Percentiles rank a stretch among this genome's conserved stretches.
phyloP scores from a whole-genome alignment of 1,140 invertebrate species.

The Macrotrachela quadricornifera region DNA sequence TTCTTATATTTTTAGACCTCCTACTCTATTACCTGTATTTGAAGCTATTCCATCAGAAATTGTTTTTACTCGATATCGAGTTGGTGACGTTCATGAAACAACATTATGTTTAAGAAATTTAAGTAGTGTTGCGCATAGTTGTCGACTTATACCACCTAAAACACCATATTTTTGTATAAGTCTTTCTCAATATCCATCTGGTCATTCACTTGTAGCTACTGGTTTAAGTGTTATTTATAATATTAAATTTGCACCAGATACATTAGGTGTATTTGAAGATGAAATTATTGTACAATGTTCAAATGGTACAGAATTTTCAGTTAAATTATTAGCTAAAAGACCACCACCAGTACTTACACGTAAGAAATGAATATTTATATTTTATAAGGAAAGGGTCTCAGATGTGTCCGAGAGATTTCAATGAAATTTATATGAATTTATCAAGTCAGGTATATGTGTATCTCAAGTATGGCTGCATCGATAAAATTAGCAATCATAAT shows the following conservation, averaged over 20 bases:
- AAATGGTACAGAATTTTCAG: not conserved
- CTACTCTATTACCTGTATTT: slow-evolving; percentile 13
- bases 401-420: too few relatives aligned
- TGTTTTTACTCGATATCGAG: slow-evolving; percentile 21
- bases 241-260: slow-evolving; percentile 26
- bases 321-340: slow-evolving; percentile 3
- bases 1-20: too few relatives aligned
- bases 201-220: slow-evolving; percentile 26
- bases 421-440: too few relatives aligned
- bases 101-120: slow-evolving; percentile 28
- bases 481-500: too few relatives aligned
- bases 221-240: slow-evolving; percentile 27
- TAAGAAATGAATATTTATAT: not conserved
- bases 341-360: slow-evolving; percentile 3
- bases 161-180: slow-evolving; percentile 24
- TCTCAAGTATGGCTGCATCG: too few relatives aligned
- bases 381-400: too few relatives aligned
- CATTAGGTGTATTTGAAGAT: slow-evolving; percentile 25
- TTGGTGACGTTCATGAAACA: slow-evolving; percentile 28
- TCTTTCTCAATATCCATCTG: slow-evolving; percentile 30
- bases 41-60: slow-evolving; percentile 20
- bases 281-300: slow-evolving; percentile 17
- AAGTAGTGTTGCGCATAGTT: slow-evolving; percentile 20
- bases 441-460: too few relatives aligned
- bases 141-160: slow-evolving; percentile 22